A percentile compares a stretch with the other conserved stretches of the same genome.
Conservation (phyloP, 2,113 vertebrate species). For the Percopsis transmontana region DNA sequence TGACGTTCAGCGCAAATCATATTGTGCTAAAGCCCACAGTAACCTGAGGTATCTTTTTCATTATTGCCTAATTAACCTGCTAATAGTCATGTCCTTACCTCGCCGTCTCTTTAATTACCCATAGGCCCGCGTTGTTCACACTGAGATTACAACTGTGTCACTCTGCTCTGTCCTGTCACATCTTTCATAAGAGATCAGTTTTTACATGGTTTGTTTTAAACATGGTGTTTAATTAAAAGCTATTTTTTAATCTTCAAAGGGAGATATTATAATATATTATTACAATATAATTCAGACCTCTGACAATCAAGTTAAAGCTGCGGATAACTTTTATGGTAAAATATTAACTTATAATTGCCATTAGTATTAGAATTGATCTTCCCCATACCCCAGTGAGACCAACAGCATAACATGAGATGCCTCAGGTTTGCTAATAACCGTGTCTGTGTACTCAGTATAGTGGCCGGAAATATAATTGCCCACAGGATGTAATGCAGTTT, state of each 20-base stretch:
- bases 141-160: constrained; percentile 61
- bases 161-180: constrained; percentile 51
- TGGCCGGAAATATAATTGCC: too few species aligned
- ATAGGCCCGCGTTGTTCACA: constrained; percentile 38
- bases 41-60: constrained; percentile 79
- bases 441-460: too few species aligned
- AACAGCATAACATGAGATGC: too few species aligned
- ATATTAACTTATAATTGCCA: too few species aligned
- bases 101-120: constrained; percentile 74
- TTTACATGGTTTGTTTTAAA: constrained; percentile 57
- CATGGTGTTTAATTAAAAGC: constrained; percentile 54
- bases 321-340: not conserved
- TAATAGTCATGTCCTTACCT: constrained; percentile 80
- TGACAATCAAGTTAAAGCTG: not conserved
- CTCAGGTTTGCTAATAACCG: too few species aligned
- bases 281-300: constrained; percentile 18
- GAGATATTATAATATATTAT: constrained; percentile 25
- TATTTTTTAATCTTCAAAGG: constrained; percentile 37
- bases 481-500: too few species aligned
- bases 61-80: constrained; percentile 89
- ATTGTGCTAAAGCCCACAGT: constrained; percentile 76
- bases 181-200: constrained; percentile 55
- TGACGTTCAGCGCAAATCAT: constrained; percentile 75
- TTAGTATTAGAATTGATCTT: too few species aligned
- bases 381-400: too few species aligned